Evolutionary conservation across 2,888 invertebrate species (phyloP).

Genomic region (Volucella inflata): DNA sequence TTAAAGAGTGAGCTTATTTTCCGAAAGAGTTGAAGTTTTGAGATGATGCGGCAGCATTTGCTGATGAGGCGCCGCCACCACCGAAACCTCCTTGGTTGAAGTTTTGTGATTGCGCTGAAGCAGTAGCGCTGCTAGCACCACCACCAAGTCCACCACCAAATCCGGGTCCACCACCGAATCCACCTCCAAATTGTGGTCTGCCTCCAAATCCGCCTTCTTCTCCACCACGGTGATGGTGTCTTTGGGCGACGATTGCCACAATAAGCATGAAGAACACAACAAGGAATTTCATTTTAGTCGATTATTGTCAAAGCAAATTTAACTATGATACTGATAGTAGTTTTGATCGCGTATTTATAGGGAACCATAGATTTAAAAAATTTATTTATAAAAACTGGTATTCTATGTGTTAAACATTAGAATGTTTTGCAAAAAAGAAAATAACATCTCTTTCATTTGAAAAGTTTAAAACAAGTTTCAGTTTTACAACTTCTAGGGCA

Average conservation of each 20-base stretch:
- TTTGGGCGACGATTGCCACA: conserved; percentile 78
- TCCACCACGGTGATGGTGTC: conserved; percentile 44
- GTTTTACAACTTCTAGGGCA: too few species aligned
- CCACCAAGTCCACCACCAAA: conserved; percentile 28
- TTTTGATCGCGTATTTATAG: not conserved
- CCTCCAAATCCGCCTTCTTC: conserved; percentile 35
- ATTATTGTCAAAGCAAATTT: conserved; percentile 45
- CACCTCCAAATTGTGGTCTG: conserved; percentile 11
- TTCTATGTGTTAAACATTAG: not conserved
- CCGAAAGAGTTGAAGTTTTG: conserved; percentile 49
- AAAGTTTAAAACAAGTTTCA: not conserved
- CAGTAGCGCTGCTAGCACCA: conserved; percentile 27
- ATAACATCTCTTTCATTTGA: conserved; percentile 20
- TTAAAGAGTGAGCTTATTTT: conserved; percentile 21
- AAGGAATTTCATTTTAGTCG: conserved; percentile 79
- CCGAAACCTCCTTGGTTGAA: conserved; percentile 35
- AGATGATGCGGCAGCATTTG: conserved; percentile 38
- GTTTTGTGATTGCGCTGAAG: conserved; percentile 38
- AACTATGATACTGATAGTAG: conserved; percentile 46
- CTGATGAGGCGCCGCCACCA: conserved; percentile 42
- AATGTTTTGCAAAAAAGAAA: not conserved
- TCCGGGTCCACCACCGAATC: conserved; percentile 30
- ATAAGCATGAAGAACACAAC: conserved; percentile 79
- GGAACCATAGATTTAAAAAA: not conserved
- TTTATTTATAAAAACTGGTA: not conserved